These are phyloP conservation scores for Cacatua alba DNA, from an alignment of 2,113 vertebrate species.

Conservation along the genomic window DNA sequence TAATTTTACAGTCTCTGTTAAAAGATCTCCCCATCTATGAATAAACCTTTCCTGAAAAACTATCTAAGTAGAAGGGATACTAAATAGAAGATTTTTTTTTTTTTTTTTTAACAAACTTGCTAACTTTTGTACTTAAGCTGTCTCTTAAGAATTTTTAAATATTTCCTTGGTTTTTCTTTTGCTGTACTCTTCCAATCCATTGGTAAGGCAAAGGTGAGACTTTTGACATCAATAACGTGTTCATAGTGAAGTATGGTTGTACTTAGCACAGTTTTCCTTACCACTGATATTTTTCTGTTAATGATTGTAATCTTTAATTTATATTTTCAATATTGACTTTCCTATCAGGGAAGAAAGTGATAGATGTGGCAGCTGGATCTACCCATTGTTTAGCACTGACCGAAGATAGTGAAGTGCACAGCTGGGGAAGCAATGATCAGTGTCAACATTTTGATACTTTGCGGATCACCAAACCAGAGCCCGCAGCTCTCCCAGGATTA, in stretches of 20 bases:
- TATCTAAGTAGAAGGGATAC: not conserved
- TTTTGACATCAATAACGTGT: not conserved
- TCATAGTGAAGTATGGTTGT: not conserved
- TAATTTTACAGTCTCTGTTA: not conserved
- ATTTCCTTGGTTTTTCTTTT: not conserved
- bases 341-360: constrained; percentile 90
- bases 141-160: not conserved
- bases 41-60: not conserved
- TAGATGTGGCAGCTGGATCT: constrained; percentile 94
- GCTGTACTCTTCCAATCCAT: not conserved
- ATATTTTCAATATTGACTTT: not conserved
- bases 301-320: not conserved
- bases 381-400: constrained; percentile 95
- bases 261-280: not conserved
- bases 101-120: not conserved
- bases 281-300: not conserved
- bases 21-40: not conserved
- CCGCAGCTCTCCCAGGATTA: constrained; percentile 88
- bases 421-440: constrained; percentile 98
- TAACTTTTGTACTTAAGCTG: not conserved
- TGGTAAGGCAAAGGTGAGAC: not conserved
- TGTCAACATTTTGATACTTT: constrained; percentile 97
- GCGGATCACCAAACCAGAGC: constrained; percentile 93
- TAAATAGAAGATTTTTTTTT: not conserved
- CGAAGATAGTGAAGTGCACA: constrained; percentile 95